Evolutionary conservation across 2,888 invertebrate species (phyloP).

Genomic region (Agriotes lineatus): DNA sequence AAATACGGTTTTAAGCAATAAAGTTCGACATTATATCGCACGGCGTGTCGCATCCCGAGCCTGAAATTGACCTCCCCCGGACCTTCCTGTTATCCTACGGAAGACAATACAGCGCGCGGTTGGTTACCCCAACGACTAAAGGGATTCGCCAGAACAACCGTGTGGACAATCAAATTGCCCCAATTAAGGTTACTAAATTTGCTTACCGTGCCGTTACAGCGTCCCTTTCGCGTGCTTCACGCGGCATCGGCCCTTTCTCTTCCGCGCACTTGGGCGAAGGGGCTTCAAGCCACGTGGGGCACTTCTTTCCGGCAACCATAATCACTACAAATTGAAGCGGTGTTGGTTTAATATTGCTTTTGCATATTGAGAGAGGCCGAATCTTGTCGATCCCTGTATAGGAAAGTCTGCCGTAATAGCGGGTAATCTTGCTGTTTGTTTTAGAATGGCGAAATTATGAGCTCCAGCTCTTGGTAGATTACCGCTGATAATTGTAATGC

Average conservation of each 20-base stretch:
- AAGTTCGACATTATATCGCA: constrained; percentile 14
- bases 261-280: background rate
- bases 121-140: constrained; percentile 30
- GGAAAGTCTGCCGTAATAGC: background rate
- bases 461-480: constrained; percentile 5
- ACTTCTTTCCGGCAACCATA: background rate
- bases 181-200: constrained; percentile 40
- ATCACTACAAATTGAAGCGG: constrained; percentile 6
- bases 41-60: constrained; percentile 14
- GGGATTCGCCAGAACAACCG: constrained; percentile 34
- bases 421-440: constrained; percentile 18
- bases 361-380: background rate
- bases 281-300: background rate
- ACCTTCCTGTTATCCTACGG: constrained; percentile 28
- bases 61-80: constrained; percentile 34
- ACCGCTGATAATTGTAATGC: constrained; percentile 16
- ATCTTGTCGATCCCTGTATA: background rate
- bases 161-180: constrained; percentile 38
- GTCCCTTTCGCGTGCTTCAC: constrained; percentile 14
- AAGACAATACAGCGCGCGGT: constrained; percentile 29
- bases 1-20: constrained; percentile 10
- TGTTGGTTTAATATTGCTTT: constrained; percentile 3
- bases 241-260: constrained; percentile 1
- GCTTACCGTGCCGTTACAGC: constrained; percentile 25
- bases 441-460: constrained; percentile 23